These are phyloP conservation scores for Plebejus argus DNA, from an alignment of 2,888 invertebrate species.

Conservation along the genomic window DNA sequence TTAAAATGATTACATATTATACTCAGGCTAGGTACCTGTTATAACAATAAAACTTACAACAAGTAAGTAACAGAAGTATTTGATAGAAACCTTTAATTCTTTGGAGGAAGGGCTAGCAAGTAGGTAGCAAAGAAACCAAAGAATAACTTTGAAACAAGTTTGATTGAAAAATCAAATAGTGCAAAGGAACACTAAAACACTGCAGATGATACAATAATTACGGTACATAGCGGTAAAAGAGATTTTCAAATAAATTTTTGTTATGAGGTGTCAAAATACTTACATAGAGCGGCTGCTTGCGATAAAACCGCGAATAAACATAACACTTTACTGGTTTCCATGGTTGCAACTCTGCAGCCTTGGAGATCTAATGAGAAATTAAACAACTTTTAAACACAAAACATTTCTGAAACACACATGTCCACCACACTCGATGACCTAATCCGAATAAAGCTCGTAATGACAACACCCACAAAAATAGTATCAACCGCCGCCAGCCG, in stretches of 20 bases:
- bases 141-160: background rate
- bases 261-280: constrained; percentile 52
- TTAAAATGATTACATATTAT: background rate
- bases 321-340: constrained; percentile 67
- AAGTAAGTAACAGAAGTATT: too few species aligned
- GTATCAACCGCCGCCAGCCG: constrained; percentile 70
- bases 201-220: background rate
- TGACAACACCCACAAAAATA: constrained; percentile 83
- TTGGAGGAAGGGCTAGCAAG: too few species aligned
- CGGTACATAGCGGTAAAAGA: constrained; percentile 12
- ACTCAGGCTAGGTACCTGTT: background rate
- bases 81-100: too few species aligned
- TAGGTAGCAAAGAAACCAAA: background rate
- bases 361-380: constrained; percentile 72
- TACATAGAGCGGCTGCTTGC: constrained; percentile 67
- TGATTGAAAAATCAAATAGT: background rate
- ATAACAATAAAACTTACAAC: too few species aligned
- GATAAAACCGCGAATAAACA: constrained; percentile 65
- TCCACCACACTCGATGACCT: constrained; percentile 76
- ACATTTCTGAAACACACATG: constrained; percentile 75
- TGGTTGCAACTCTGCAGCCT: constrained; percentile 60
- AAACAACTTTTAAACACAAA: constrained; percentile 63
- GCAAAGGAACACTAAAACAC: background rate
- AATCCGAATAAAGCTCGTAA: constrained; percentile 74
- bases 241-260: background rate